phyloP scores from a whole-genome alignment of 2,113 vertebrate genomes.

The Felis chaus region DNA sequence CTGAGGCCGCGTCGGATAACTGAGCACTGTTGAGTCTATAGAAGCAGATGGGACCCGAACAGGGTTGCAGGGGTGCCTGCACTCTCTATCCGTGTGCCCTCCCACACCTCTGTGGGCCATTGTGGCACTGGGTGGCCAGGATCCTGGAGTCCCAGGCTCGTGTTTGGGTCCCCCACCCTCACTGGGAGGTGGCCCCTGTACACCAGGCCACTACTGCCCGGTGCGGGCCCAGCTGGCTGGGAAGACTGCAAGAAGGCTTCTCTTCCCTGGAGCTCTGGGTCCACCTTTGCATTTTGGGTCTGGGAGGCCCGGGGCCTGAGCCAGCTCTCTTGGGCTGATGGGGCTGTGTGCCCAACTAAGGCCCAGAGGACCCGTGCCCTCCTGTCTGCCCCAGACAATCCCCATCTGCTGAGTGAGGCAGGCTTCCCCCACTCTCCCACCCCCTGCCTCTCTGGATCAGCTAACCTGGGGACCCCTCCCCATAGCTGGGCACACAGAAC shows the following conservation, averaged over 20 bases:
- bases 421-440: neutral
- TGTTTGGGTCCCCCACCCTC: neutral
- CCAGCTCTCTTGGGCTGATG: neutral
- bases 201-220: neutral
- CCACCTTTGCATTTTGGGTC: neutral
- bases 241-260: neutral
- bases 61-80: neutral
- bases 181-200: neutral
- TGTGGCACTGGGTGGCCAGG: neutral
- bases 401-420: neutral
- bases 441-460: neutral
- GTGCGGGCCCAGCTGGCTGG: neutral
- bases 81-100: neutral
- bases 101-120: neutral
- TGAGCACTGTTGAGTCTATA: accelerated
- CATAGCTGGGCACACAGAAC: neutral
- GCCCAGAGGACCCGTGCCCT: neutral
- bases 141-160: neutral
- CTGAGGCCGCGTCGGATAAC: neutral
- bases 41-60: neutral
- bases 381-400: neutral
- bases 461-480: neutral
- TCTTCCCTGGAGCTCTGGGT: accelerated
- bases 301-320: neutral
- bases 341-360: accelerated